Percentiles rank a stretch among this genome's conserved stretches.
Evolutionary conservation across 2,113 vertebrate genomes (phyloP).

Genomic region (Paradisaea rubra): DNA sequence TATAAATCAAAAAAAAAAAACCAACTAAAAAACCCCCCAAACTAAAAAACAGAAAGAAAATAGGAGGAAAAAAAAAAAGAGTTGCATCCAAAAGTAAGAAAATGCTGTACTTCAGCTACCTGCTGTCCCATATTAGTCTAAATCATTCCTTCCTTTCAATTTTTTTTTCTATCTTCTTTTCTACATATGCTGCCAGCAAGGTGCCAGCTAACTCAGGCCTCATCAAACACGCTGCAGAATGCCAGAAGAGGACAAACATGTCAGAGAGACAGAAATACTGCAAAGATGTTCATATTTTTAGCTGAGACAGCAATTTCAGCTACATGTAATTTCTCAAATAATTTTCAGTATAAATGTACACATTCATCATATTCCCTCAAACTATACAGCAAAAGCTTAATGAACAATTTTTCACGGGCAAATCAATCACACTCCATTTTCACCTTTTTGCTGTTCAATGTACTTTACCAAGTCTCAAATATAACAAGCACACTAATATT

Average conservation of each 20-base stretch:
- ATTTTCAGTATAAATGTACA: neutral
- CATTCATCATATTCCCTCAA: accelerated
- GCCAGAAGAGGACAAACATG: neutral
- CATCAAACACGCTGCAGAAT: neutral
- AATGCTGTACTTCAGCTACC: neutral
- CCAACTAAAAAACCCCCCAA: accelerated
- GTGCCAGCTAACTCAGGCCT: neutral
- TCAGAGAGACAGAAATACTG: neutral
- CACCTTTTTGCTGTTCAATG: neutral
- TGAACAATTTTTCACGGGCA: neutral
- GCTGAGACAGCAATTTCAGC: neutral
- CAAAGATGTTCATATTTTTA: neutral
- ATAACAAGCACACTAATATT: neutral
- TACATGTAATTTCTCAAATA: neutral
- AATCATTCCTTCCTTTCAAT: neutral
- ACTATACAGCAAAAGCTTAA: neutral
- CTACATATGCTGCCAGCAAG: neutral
- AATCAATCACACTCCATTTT: neutral
- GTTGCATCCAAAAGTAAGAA: neutral
- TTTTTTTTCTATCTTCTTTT: neutral
- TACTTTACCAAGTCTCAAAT: neutral
- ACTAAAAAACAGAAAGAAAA: accelerated
- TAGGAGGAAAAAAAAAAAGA: neutral
- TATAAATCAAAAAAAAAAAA: neutral
- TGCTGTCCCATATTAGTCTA: neutral